A percentile compares a stretch with the other conserved stretches of the same genome.
phyloP scores from a whole-genome alignment of 2,888 invertebrate genomes.

The Anthophora plumipes region DNA sequence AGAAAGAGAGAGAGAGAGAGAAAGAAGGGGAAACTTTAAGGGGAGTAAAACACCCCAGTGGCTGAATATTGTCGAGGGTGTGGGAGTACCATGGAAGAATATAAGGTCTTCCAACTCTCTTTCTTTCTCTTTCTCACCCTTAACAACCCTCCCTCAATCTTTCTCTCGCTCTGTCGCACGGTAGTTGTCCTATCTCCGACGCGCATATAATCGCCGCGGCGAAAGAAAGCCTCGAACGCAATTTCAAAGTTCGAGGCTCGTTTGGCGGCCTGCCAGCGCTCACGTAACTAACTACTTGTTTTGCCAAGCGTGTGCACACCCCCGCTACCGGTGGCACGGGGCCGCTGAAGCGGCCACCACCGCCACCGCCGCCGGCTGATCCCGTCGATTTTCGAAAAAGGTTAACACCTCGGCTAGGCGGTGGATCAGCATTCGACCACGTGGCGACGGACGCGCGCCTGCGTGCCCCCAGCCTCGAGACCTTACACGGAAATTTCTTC shows the following conservation, averaged over 20 bases:
- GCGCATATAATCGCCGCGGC: conserved; percentile 57
- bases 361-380: conserved; percentile 32
- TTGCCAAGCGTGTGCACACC: conserved; percentile 68
- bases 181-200: conserved; percentile 38
- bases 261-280: conserved; percentile 77
- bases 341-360: conserved; percentile 1
- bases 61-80: background rate
- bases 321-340: conserved; percentile 7
- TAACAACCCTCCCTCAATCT: no score
- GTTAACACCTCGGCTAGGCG: conserved; percentile 67
- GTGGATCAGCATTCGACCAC: conserved; percentile 78
- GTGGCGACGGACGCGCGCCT: conserved; percentile 82
- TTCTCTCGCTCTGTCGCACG: conserved; percentile 4
- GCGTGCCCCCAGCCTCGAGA: conserved; percentile 77
- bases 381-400: conserved; percentile 75
- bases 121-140: background rate
- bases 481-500: conserved; percentile 71
- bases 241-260: conserved; percentile 73
- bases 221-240: conserved; percentile 66
- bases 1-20: conserved; percentile 7
- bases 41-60: conserved; percentile 18
- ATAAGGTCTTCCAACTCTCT: conserved; percentile 30
- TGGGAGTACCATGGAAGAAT: background rate
- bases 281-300: conserved; percentile 78
- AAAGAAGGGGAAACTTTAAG: background rate